Conservation (phyloP, 2,113 vertebrate species). For the Cranoglanis bouderius region DNA sequence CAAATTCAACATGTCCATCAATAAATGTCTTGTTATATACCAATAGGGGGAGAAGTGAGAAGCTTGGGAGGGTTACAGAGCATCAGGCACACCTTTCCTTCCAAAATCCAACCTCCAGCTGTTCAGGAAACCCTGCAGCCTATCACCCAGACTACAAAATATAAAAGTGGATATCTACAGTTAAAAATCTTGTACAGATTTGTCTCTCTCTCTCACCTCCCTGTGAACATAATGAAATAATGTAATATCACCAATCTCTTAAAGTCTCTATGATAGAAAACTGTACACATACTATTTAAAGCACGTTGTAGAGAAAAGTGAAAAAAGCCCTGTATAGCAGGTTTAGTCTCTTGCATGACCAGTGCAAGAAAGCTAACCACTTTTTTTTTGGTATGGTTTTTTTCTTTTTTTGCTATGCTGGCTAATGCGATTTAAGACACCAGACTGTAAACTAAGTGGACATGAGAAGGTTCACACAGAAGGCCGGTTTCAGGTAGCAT, state of each 20-base stretch:
- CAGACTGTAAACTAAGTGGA: neutral
- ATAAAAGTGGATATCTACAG: neutral
- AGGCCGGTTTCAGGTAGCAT: neutral
- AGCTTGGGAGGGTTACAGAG: neutral
- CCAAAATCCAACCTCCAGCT: neutral
- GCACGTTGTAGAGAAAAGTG: constrained; percentile 1
- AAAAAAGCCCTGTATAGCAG: constrained; percentile 29
- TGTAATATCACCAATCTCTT: neutral
- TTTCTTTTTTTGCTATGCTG: neutral
- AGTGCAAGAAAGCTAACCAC: constrained; percentile 30
- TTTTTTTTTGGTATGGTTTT: no score
- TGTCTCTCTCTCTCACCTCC: neutral
- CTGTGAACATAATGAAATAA: neutral
- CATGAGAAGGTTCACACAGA: neutral
- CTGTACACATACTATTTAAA: constrained; percentile 39
- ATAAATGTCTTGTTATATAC: constrained; percentile 3
- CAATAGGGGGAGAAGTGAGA: neutral
- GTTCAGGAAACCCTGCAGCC: neutral
- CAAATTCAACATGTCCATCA: neutral
- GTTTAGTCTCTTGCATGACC: constrained; percentile 12
- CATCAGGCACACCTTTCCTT: constrained; percentile 27
- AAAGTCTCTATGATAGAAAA: constrained; percentile 29
- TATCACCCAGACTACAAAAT: constrained; percentile 19
- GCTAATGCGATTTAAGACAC: neutral
- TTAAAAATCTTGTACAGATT: neutral